Evolutionary conservation across 1,140 invertebrate genomes (phyloP).

Genomic region (Helicorthomorpha holstii): DNA sequence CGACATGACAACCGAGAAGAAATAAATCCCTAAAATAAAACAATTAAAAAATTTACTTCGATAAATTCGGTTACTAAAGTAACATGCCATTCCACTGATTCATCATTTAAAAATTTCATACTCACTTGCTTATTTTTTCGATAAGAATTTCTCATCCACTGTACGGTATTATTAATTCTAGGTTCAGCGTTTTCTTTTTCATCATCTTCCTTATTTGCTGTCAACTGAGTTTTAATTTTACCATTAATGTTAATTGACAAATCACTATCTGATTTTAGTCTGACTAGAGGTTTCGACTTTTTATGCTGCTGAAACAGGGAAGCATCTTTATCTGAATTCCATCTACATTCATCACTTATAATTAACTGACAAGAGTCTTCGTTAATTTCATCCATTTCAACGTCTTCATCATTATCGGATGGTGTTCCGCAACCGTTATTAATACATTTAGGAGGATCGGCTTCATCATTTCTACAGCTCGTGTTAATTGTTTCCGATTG

Average conservation of each 20-base stretch:
- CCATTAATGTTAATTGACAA: not conserved
- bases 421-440: not conserved
- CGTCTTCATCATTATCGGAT: too few relatives aligned
- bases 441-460: too few relatives aligned
- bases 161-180: not conserved
- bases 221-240: not conserved
- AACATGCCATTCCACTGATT: not conserved
- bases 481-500: too few relatives aligned
- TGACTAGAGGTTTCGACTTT: not conserved
- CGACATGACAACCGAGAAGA: not conserved
- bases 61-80: not conserved
- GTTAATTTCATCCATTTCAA: too few relatives aligned
- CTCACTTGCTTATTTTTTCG: not conserved
- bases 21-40: not conserved
- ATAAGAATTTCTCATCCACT: not conserved
- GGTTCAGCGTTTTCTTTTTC: not conserved
- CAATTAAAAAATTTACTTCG: not conserved
- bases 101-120: not conserved
- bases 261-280: not conserved
- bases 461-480: too few relatives aligned
- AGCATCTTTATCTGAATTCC: too few relatives aligned
- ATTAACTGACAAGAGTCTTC: too few relatives aligned
- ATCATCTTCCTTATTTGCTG: not conserved
- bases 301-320: not conserved
- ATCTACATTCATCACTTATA: too few relatives aligned